Evolutionary conservation across 2,888 invertebrate species (phyloP).

Genomic region (Calameuta pallipes): DNA sequence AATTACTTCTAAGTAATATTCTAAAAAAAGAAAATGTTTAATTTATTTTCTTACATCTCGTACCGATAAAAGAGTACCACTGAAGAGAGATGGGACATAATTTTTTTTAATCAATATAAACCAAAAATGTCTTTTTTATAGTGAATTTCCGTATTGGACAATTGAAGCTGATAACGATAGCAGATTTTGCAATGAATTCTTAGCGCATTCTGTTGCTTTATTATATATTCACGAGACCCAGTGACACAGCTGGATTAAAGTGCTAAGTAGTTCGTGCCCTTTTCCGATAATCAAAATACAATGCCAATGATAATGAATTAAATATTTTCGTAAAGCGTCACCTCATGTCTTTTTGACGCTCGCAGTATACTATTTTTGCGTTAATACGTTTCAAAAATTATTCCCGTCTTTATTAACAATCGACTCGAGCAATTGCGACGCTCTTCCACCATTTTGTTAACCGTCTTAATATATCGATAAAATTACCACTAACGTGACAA

Average conservation of each 20-base stretch:
- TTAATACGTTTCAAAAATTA: neutral
- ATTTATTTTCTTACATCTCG: neutral
- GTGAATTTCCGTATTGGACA: neutral
- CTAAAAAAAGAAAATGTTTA: neutral
- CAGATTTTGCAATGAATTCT: neutral
- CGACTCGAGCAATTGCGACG: neutral
- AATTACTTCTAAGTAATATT: neutral
- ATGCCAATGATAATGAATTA: neutral
- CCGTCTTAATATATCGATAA: neutral
- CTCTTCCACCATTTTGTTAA: neutral
- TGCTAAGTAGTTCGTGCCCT: neutral
- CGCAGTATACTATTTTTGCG: neutral
- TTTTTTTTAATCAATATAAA: too few relatives aligned
- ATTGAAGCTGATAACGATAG: neutral
- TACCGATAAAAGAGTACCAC: neutral
- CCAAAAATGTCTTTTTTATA: neutral
- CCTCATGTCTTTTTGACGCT: neutral
- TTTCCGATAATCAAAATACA: neutral
- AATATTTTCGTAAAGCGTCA: neutral
- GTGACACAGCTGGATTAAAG: neutral
- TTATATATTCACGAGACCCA: neutral
- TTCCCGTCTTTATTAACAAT: neutral
- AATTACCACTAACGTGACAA: neutral
- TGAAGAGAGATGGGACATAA: too few relatives aligned
- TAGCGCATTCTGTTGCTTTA: neutral